Base-by-base conservation (phyloP, 2,888 invertebrate genomes). In the Thecophora atra region DNA sequence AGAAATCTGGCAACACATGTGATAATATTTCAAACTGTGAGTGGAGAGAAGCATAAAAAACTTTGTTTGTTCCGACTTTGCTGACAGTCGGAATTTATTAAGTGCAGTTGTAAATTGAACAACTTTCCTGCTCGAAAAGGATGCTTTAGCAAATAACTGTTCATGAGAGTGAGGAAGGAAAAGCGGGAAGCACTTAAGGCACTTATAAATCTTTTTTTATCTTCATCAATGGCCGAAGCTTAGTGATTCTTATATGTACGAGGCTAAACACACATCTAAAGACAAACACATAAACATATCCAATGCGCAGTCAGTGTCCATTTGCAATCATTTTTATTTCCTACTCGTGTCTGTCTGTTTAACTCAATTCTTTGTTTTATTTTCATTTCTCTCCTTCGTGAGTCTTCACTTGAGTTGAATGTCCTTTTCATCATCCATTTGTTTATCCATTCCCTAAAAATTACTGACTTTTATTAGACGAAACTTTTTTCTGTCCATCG, bases 41-140 rank as follows among this genome's bases (percentile, higher is more conserved):
- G 24, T 24, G 54, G 21, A 24, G 21, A 21, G 8, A 2, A 15
- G 8, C n/a, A 19, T 11, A 21, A 54, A 54, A 13, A 54, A 24
- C 54, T 7, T 24, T 24, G 21, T n/a, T 54, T 54, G 52, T n/a
- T n/a, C n/a, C n/a, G 6, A 37, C 37, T 54, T 24, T 54, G 54
- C 21, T 54, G 54, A 54, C 54, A 54, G 24, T 21, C 54, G 24
- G 24, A 54, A 21, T 54, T 54, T 54, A 54, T 54, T 13, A 54
- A 54, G 54, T 24, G 4, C 5, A 54, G 54, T 11, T 21, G 24
- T 24, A 8, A 54, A 54, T 54, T 54, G 6, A 37, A 37, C 7
- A 37, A 37, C 37, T 37, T 37, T 37, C 11, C 11, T n/a, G n/a
- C n/a, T 37, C 37, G 37, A 11, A 11, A 37, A 37, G 37, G 37